Percentiles rank a stretch among this genome's conserved stretches.
Conservation (phyloP, 2,797 vertebrate species). For the Glyptemys insculpta region DNA sequence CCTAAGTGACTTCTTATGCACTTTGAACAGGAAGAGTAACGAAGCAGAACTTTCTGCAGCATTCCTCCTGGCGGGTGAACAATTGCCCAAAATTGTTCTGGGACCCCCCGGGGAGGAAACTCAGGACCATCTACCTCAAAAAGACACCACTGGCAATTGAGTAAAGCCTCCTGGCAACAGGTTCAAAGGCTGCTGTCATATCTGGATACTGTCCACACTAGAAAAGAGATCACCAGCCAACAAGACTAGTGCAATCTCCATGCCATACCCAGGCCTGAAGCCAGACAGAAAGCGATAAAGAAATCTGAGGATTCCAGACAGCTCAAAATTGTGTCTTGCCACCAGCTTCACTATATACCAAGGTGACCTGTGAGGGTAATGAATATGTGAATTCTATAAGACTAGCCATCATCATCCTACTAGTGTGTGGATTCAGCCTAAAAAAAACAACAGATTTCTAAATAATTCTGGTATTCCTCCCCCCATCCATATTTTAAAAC, state of each 20-base stretch:
- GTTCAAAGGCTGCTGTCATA: background rate
- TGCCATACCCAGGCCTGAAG: background rate
- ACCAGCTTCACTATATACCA: background rate
- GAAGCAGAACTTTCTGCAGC: background rate
- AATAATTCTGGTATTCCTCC: background rate
- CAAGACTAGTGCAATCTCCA: background rate
- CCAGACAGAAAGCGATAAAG: background rate
- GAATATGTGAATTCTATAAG: background rate
- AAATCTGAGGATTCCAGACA: background rate
- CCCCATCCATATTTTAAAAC: slow-evolving; percentile 1
- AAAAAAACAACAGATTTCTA: background rate
- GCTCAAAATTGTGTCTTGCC: background rate
- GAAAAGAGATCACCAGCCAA: background rate
- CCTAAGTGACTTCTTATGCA: background rate
- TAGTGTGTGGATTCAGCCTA: background rate
- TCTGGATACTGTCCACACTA: background rate
- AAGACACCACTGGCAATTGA: background rate
- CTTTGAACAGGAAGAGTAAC: background rate
- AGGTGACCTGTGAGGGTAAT: too few relatives aligned
- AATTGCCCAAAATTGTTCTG: background rate
- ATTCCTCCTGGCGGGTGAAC: background rate
- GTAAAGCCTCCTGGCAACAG: background rate
- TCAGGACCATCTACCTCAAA: background rate
- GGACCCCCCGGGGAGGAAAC: background rate
- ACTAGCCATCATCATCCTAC: background rate